Conservation (phyloP, 2,797 vertebrate genomes). For the Loris lydekkerianus region DNA sequence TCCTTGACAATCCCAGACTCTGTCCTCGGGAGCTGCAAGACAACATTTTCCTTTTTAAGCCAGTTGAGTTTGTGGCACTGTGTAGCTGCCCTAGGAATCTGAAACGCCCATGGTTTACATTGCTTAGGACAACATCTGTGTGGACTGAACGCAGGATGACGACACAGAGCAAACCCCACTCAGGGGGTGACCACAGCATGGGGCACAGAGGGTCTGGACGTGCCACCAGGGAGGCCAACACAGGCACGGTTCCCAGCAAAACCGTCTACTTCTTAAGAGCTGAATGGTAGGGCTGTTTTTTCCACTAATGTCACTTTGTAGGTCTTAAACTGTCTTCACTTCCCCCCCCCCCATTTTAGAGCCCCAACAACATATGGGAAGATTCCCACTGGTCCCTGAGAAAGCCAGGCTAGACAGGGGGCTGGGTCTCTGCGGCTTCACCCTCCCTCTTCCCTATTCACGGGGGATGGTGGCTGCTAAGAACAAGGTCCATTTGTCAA, state of each 20-base stretch:
- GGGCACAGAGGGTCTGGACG: too few relatives aligned
- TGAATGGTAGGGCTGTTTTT: too few relatives aligned
- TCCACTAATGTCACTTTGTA: background rate
- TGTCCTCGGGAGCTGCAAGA: background rate
- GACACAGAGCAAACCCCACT: background rate
- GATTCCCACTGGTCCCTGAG: background rate
- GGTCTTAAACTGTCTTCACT: background rate
- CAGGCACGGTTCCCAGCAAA: accelerated
- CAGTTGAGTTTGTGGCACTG: too few relatives aligned
- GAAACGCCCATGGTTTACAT: accelerated
- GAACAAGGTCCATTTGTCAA: background rate
- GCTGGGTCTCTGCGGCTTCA: accelerated
- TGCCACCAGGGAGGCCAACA: too few relatives aligned
- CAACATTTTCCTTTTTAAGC: too few relatives aligned
- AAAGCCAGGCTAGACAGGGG: background rate
- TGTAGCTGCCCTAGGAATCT: accelerated
- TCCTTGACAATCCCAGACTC: too few relatives aligned
- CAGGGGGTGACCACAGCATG: accelerated
- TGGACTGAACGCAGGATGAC: accelerated
- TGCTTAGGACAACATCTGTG: accelerated
- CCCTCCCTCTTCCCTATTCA: background rate
- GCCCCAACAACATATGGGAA: background rate
- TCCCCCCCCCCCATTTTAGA: background rate
- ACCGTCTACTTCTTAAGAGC: too few relatives aligned
- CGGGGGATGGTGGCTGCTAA: background rate